Conservation (phyloP, 2,113 vertebrate species). For the Pithys albifrons region DNA sequence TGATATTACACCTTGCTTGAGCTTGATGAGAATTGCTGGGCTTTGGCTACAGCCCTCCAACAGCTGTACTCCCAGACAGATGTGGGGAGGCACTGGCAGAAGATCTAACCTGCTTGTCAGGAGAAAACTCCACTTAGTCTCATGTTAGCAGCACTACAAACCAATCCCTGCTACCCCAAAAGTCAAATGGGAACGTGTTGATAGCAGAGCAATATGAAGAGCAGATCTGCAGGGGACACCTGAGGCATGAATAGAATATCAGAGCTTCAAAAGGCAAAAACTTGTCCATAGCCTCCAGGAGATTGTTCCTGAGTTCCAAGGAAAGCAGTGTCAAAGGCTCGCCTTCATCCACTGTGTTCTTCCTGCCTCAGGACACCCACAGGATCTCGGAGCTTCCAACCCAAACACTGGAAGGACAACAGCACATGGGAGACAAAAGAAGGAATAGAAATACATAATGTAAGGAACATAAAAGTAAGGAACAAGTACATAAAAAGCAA, state of each 20-base stretch:
- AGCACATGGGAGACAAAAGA: background rate
- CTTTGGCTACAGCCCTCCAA: background rate
- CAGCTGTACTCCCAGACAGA: background rate
- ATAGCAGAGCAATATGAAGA: background rate
- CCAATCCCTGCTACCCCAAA: too few relatives aligned
- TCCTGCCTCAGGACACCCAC: background rate
- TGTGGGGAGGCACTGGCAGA: background rate
- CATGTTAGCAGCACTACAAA: background rate
- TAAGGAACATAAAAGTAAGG: background rate
- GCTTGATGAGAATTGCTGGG: background rate
- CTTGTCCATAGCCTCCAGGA: background rate
- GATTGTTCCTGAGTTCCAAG: background rate
- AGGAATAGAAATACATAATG: background rate
- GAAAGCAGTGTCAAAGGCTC: background rate
- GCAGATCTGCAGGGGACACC: background rate
- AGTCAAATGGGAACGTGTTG: accelerated
- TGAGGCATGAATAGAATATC: background rate
- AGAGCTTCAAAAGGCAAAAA: background rate
- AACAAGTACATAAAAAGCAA: background rate
- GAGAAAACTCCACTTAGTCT: background rate
- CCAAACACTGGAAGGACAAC: background rate
- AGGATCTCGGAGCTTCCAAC: background rate
- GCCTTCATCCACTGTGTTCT: background rate
- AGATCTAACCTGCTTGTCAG: background rate
- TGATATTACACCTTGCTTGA: background rate